phyloP scores from a whole-genome alignment of 1,140 invertebrate genomes.

The Drosophila sturtevanti region DNA sequence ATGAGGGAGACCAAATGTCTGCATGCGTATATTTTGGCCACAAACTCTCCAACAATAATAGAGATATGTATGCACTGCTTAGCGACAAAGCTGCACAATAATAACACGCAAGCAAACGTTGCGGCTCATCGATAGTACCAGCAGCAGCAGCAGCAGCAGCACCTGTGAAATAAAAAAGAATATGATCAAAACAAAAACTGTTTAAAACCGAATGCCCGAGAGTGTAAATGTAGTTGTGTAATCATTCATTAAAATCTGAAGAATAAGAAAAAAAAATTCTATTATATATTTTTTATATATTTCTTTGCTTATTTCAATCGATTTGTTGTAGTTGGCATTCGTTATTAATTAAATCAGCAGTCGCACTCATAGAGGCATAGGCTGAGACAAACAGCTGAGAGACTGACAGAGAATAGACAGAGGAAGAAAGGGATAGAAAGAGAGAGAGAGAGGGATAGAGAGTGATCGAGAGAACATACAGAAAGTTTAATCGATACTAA shows the following conservation, averaged over 20 bases:
- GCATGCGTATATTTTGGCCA: background rate
- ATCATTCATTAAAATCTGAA: constrained; percentile 26
- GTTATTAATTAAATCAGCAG: constrained; percentile 78
- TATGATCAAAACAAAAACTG: constrained; percentile 51
- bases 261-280: constrained; percentile 13
- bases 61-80: background rate
- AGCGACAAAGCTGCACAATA: background rate
- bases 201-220: background rate
- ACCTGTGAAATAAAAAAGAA: constrained; percentile 40
- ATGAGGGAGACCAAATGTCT: constrained; percentile 19
- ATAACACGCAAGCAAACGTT: constrained; percentile 20
- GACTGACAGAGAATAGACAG: constrained; percentile 19
- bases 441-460: constrained; percentile 21
- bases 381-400: constrained; percentile 31
- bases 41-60: constrained; percentile 2
- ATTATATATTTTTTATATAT: constrained; percentile 34
- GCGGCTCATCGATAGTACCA: constrained; percentile 6
- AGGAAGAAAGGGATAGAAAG: constrained; percentile 25
- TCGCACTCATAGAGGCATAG: constrained; percentile 16
- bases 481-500: constrained; percentile 37
- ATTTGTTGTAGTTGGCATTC: constrained; percentile 80
- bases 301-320: constrained; percentile 59
- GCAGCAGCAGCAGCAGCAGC: constrained; percentile 22
- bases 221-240: constrained; percentile 42
- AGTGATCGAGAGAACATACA: constrained; percentile 34